Evolutionary conservation across 2,113 vertebrate genomes (phyloP).

Genomic region (Siniperca chuatsi): DNA sequence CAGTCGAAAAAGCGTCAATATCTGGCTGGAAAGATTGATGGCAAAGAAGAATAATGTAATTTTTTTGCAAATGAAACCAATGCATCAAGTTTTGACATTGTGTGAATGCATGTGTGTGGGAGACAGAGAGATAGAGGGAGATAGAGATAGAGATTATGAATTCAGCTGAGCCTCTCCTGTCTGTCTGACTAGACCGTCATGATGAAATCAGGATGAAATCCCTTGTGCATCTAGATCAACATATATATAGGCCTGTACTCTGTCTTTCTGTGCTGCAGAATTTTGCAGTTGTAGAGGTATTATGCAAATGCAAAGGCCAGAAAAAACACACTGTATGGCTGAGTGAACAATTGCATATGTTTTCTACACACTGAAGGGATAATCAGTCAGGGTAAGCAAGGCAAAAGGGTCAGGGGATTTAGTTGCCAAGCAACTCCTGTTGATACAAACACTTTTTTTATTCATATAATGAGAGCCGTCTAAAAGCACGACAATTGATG

Average conservation of each 20-base stretch:
- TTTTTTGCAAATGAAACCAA: constrained; percentile 44
- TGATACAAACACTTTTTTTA: constrained; percentile 32
- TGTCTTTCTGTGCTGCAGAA: constrained; percentile 27
- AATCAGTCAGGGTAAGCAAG: constrained; percentile 62
- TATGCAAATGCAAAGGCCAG: constrained; percentile 34
- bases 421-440: constrained; percentile 64
- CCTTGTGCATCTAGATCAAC: constrained; percentile 57
- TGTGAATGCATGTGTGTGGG: constrained; percentile 16
- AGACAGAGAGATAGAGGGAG: constrained; percentile 8
- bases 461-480: background rate
- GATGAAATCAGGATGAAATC: constrained; percentile 76
- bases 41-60: constrained; percentile 25
- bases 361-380: constrained; percentile 63
- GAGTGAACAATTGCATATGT: constrained; percentile 56
- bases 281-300: constrained; percentile 23
- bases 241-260: constrained; percentile 6
- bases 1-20: constrained; percentile 38
- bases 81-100: constrained; percentile 40
- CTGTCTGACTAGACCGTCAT: constrained; percentile 63
- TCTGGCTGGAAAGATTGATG: constrained; percentile 6
- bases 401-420: constrained; percentile 50
- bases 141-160: constrained; percentile 63
- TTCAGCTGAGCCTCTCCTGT: constrained; percentile 63
- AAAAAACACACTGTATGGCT: constrained; percentile 28
- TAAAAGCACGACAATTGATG: background rate